These are phyloP conservation scores for Odontomyia ornata DNA, from an alignment of 2,888 invertebrate genomes.

Conservation along the genomic window DNA sequence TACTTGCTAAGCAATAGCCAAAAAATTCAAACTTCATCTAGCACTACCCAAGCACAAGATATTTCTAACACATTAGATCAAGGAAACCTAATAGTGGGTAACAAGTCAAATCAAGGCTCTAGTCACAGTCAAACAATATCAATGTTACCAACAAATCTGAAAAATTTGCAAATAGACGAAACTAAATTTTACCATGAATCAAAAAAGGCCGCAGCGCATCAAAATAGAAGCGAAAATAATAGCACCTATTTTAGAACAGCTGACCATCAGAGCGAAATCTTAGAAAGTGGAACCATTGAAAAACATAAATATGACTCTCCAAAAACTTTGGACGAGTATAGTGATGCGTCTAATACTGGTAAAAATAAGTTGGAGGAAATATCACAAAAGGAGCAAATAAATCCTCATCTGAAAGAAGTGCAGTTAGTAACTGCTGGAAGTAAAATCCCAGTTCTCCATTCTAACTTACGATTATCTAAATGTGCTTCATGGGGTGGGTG, in stretches of 20 bases:
- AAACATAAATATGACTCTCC: neutral
- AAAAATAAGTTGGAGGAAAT: neutral
- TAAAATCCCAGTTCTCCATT: conserved; percentile 71
- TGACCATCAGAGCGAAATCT: neutral
- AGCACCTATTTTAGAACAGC: neutral
- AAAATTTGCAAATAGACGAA: neutral
- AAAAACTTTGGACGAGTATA: conserved; percentile 27
- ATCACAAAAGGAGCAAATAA: conserved; percentile 18
- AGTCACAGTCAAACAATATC: conserved; percentile 1
- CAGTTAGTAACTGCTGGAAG: conserved; percentile 58
- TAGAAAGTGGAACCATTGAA: neutral
- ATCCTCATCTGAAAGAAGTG: neutral
- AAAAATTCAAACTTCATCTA: too few relatives aligned
- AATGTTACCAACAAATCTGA: neutral
- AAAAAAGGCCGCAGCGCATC: neutral
- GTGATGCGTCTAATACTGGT: neutral
- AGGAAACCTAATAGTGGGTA: too few relatives aligned
- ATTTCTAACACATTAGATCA: too few relatives aligned
- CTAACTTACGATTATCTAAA: conserved; percentile 71
- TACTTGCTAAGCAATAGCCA: conserved; percentile 14
- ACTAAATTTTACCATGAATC: neutral
- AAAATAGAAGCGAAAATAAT: neutral
- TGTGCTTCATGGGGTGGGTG: conserved; percentile 77
- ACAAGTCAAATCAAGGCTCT: too few relatives aligned
- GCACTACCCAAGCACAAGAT: too few relatives aligned